Percentiles rank a stretch among this genome's conserved stretches.
Evolutionary conservation across 2,888 invertebrate species (phyloP).

Genomic region (Achlya flavicornis): DNA sequence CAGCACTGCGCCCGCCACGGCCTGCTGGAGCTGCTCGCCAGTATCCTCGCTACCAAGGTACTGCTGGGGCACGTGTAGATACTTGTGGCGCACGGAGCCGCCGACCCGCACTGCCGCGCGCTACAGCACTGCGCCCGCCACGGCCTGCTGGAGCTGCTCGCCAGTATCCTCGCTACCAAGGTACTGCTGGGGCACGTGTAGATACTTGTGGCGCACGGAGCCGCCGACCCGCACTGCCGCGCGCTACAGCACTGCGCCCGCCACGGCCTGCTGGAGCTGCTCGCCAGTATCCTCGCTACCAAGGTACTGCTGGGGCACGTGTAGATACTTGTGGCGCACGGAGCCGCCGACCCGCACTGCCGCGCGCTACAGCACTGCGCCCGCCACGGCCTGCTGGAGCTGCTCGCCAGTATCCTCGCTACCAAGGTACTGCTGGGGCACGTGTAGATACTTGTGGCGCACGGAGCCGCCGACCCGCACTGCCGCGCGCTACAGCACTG

Average conservation of each 20-base stretch:
- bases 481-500: slow-evolving; percentile 92
- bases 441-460: slow-evolving; percentile 87
- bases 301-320: slow-evolving; percentile 77
- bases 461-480: slow-evolving; percentile 94
- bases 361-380: slow-evolving; percentile 92
- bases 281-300: slow-evolving; percentile 92
- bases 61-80: slow-evolving; percentile 69
- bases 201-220: slow-evolving; percentile 90
- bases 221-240: slow-evolving; percentile 93
- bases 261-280: slow-evolving; percentile 86
- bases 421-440: slow-evolving; percentile 84
- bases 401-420: slow-evolving; percentile 92
- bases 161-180: slow-evolving; percentile 93
- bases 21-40: slow-evolving; percentile 87
- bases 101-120: slow-evolving; percentile 94
- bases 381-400: slow-evolving; percentile 85
- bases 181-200: slow-evolving; percentile 69
- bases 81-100: slow-evolving; percentile 91
- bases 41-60: slow-evolving; percentile 92
- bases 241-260: slow-evolving; percentile 91
- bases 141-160: slow-evolving; percentile 87
- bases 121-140: slow-evolving; percentile 89
- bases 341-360: slow-evolving; percentile 94
- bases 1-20: slow-evolving; percentile 88
- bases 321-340: slow-evolving; percentile 89